These are phyloP conservation scores for Neofelis nebulosa DNA, from an alignment of 2,113 vertebrate species.

Conservation along the genomic window DNA sequence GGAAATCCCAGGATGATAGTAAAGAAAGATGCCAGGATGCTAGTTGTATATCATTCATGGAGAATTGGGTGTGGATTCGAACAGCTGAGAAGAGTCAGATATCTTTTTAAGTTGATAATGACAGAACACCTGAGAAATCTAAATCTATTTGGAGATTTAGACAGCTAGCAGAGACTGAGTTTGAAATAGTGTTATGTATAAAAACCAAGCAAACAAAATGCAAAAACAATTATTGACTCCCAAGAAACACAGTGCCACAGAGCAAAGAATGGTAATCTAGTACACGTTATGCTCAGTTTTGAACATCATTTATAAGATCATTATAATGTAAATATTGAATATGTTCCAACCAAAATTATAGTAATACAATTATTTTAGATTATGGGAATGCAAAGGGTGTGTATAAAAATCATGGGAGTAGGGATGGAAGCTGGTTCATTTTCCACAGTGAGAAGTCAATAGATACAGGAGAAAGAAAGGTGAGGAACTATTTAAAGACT, in stretches of 20 bases:
- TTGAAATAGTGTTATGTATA: background rate
- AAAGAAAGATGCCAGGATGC: background rate
- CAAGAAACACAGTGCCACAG: background rate
- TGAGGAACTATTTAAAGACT: background rate
- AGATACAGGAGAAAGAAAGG: background rate
- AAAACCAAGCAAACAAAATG: background rate
- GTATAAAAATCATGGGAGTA: background rate
- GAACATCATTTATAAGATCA: background rate
- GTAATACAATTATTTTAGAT: slow-evolving; percentile 20
- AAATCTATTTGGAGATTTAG: slow-evolving; percentile 10
- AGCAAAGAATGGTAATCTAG: background rate
- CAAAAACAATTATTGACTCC: background rate
- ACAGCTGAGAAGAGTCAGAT: background rate
- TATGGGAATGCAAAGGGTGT: background rate
- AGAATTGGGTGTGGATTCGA: background rate
- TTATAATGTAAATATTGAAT: slow-evolving; percentile 6
- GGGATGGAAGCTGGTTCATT: background rate
- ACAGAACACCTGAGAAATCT: slow-evolving; percentile 10
- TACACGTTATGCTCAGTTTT: background rate
- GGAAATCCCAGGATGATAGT: background rate
- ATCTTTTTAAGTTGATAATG: background rate
- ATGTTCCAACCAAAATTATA: slow-evolving; percentile 8
- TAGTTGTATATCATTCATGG: background rate
- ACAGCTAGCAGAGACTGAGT: background rate
- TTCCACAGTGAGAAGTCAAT: background rate